These are phyloP conservation scores for Dynastes grantii DNA, from an alignment of 2,888 invertebrate species.

Conservation along the genomic window DNA sequence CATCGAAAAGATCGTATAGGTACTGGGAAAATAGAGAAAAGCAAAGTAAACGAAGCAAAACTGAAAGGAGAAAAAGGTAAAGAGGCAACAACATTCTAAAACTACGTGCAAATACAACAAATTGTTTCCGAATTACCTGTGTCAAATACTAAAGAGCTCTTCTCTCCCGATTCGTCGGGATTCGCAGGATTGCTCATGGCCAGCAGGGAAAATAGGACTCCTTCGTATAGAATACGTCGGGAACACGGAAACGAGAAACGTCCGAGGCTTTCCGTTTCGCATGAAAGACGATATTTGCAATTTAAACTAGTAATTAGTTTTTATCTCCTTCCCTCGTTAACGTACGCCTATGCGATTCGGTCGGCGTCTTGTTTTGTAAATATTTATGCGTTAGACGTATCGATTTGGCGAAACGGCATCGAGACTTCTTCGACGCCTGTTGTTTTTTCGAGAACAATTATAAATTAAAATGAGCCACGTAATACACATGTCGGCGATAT, in stretches of 20 bases:
- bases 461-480: constrained; percentile 9
- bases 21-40: background rate
- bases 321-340: constrained; percentile 5
- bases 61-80: constrained; percentile 14
- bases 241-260: background rate
- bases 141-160: constrained; percentile 47
- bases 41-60: constrained; percentile 23
- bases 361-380: background rate
- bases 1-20: background rate
- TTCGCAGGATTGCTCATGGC: background rate
- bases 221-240: background rate
- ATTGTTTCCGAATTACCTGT: constrained; percentile 49
- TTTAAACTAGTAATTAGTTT: constrained; percentile 43
- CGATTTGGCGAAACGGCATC: background rate
- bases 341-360: background rate
- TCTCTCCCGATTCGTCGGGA: constrained; percentile 7
- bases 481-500: constrained; percentile 2
- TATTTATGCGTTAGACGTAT: constrained; percentile 11
- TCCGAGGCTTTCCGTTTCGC: constrained; percentile 5
- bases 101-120: constrained; percentile 48
- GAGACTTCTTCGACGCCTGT: background rate
- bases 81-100: constrained; percentile 34
- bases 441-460: constrained; percentile 12
- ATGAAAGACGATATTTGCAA: constrained; percentile 36
- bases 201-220: constrained; percentile 13